Conservation (phyloP, 92 coral and sea anemone genomes). For the Paramuricea clavata region DNA sequence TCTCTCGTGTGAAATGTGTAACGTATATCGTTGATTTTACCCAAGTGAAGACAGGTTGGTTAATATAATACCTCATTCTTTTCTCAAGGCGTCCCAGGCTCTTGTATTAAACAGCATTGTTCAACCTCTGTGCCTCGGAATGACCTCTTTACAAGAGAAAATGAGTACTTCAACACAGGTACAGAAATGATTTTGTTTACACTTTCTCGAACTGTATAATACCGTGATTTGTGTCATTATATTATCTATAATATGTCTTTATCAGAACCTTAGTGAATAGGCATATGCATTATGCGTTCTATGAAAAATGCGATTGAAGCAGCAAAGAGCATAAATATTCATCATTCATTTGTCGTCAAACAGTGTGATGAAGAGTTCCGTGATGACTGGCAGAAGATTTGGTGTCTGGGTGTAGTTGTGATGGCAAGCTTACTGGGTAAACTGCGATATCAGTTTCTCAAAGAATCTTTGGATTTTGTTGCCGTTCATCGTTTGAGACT, state of each 20-base stretch:
- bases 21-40: no score
- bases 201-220: no score
- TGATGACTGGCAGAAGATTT: constrained; percentile 81
- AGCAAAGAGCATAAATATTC: not conserved
- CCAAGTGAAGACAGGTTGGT: no score
- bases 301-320: no score
- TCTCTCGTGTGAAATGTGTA: no score
- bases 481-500: constrained; percentile 93
- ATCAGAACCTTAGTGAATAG: no score
- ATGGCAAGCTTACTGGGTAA: constrained; percentile 94
- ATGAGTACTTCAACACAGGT: not conserved
- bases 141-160: constrained; percentile 65
- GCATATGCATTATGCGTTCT: no score
- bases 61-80: not conserved
- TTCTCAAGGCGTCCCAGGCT: constrained; percentile 88
- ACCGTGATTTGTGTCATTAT: not conserved
- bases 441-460: constrained; percentile 87
- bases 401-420: constrained; percentile 93
- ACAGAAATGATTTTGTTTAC: not conserved
- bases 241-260: no score
- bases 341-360: not conserved
- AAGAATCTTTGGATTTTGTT: constrained; percentile 94
- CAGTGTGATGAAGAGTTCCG: not conserved
- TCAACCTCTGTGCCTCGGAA: constrained; percentile 89
- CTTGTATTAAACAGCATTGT: constrained; percentile 82